These are phyloP conservation scores for Pandemis cinnamomeana DNA, from an alignment of 2,888 invertebrate genomes.

Conservation along the genomic window DNA sequence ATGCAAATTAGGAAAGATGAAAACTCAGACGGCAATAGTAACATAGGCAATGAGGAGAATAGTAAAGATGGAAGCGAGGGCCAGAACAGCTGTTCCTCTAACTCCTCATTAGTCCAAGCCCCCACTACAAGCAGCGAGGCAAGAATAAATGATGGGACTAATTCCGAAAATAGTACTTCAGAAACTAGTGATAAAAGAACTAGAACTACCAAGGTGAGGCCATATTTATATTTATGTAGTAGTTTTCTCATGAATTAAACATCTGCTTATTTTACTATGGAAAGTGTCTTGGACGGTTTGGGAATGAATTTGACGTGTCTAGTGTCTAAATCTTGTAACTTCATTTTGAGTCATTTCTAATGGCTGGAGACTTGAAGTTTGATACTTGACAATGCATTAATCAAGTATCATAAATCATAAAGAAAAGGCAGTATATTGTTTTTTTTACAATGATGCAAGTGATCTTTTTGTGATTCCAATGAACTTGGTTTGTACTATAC, in stretches of 20 bases:
- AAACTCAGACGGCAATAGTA: slow-evolving; percentile 50
- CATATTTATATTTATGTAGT: slow-evolving; percentile 15
- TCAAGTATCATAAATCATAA: too few species aligned
- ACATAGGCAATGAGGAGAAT: slow-evolving; percentile 59
- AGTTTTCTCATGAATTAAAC: not conserved
- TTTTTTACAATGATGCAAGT: too few species aligned
- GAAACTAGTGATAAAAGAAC: slow-evolving; percentile 64
- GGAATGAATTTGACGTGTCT: not conserved
- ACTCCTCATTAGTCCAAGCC: slow-evolving; percentile 49
- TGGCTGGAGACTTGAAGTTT: too few species aligned
- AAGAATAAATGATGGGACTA: slow-evolving; percentile 46
- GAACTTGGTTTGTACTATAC: too few species aligned
- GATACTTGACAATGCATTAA: too few species aligned
- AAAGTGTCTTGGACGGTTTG: not conserved
- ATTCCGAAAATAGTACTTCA: slow-evolving; percentile 48
- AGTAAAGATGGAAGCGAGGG: slow-evolving; percentile 60
- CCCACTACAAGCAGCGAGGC: slow-evolving; percentile 50
- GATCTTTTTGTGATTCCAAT: too few species aligned
- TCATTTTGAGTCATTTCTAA: too few species aligned
- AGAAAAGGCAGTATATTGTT: too few species aligned
- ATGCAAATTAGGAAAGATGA: slow-evolving; percentile 61
- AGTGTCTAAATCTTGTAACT: not conserved
- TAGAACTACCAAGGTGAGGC: slow-evolving; percentile 65
- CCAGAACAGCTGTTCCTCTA: slow-evolving; percentile 51
- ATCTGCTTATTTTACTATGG: not conserved